phyloP scores from a whole-genome alignment of 2,888 invertebrate genomes.

The Sphecodes monilicornis region DNA sequence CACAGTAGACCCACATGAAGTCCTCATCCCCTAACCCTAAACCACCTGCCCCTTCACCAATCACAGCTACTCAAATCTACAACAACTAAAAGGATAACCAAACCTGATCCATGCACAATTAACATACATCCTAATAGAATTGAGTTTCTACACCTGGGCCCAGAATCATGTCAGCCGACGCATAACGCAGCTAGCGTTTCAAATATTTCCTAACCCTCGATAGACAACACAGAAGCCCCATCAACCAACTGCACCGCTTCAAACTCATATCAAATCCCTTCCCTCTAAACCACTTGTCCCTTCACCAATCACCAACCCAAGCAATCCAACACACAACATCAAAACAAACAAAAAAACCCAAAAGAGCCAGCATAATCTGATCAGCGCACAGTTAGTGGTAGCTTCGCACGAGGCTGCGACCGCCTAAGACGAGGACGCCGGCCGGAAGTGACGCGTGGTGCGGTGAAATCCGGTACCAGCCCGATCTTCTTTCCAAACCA shows the following conservation, averaged over 20 bases:
- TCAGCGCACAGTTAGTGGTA: not conserved
- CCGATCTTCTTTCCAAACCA: too few relatives aligned
- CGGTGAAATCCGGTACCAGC: not conserved
- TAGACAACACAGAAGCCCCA: not conserved
- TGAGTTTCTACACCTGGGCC: too few relatives aligned
- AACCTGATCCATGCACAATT: too few relatives aligned
- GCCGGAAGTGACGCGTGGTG: conserved; percentile 38
- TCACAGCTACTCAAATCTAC: too few relatives aligned
- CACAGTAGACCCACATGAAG: too few relatives aligned
- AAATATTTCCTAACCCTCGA: too few relatives aligned
- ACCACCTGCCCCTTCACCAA: too few relatives aligned
- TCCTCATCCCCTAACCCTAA: too few relatives aligned
- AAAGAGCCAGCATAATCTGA: not conserved
- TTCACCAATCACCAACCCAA: not conserved
- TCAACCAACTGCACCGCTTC: not conserved
- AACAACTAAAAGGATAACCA: too few relatives aligned
- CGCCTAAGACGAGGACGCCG: conserved; percentile 16
- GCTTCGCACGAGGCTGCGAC: not conserved
- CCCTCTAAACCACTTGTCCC: not conserved
- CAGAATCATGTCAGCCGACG: too few relatives aligned
- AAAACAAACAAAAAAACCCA: not conserved
- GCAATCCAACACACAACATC: not conserved
- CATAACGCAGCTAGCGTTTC: too few relatives aligned
- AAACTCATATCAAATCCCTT: not conserved
- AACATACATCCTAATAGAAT: not conserved